Evolutionary conservation across 1,140 invertebrate genomes (phyloP), one percentile per base, ranked within the genome.

Genomic region (Mizuhopecten yessoensis): DNA sequence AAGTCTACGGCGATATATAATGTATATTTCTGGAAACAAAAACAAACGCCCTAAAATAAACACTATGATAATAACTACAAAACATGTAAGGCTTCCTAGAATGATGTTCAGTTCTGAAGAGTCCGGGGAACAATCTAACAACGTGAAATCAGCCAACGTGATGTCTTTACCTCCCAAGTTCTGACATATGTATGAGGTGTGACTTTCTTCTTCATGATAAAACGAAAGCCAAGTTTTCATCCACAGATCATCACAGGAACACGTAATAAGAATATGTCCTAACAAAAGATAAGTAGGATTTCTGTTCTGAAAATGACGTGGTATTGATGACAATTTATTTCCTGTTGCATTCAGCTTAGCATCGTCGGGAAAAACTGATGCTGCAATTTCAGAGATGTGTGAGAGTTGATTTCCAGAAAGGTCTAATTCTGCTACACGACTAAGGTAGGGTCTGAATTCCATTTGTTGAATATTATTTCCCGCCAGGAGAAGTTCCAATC

Each of bases 181-280:
- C 23, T 23, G 34, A 17, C 20, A 88, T 17, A 5, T 88, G 90
- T 15, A 91, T 49, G 29, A 33, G 15, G 23, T 90, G n/a, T 34
- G 29, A 34, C 89, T 90, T 15, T 75, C 33, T 17, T 75, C 29
- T 13, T 23, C 33, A 0, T 11, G 7, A 29, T 29, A 23, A 33
- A 39, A 49, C 0, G 34, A 17, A 20, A 90, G 17, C 92, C 92
- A 92, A 2, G 86, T 15, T 33, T 42, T 57, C 13, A 89, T 10
- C 92, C 92, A 92, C 3, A 34, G 23, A 33, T 89, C n/a, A 0
- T 88, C 45, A 42, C 91, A 92, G 3, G 13, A 29, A 34, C 91
- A 92, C 11, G 42, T 23, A 57, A 89, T 33, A 13, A 34, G 86
- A 34, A 89, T 17, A 29, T 23, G 29, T 34, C 91, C 91, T 11